Evolutionary conservation across 2,113 vertebrate genomes (phyloP).

Genomic region (Penelope pileata): DNA sequence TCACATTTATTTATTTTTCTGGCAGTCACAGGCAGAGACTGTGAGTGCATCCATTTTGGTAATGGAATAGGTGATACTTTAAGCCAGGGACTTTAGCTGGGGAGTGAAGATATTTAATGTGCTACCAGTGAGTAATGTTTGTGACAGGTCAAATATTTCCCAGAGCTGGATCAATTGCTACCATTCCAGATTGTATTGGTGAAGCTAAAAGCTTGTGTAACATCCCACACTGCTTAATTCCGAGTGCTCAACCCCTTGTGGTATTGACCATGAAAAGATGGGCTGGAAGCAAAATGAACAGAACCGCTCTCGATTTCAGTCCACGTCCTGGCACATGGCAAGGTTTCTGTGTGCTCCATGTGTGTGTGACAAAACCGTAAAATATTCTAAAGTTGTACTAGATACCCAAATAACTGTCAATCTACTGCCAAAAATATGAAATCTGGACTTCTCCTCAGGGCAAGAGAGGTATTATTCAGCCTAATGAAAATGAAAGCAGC

Average conservation of each 20-base stretch:
- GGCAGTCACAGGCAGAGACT: neutral
- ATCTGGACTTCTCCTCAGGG: neutral
- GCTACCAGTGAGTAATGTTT: neutral
- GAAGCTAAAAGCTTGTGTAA: neutral
- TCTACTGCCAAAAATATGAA: neutral
- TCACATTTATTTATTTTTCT: neutral
- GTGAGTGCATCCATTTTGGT: neutral
- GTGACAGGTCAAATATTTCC: neutral
- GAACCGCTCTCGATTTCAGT: neutral
- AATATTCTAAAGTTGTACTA: neutral
- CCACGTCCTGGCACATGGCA: neutral
- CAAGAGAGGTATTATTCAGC: slow-evolving; percentile 6
- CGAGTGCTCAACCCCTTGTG: neutral
- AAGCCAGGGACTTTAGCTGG: neutral
- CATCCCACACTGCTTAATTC: neutral
- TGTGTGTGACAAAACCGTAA: neutral
- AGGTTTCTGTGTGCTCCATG: neutral
- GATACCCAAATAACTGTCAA: neutral
- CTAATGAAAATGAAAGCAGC: slow-evolving; percentile 10
- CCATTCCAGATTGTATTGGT: neutral
- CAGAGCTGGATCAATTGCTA: neutral
- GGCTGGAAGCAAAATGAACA: neutral
- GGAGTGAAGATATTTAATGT: neutral
- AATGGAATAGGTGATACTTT: neutral
- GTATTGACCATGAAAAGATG: neutral